Evolutionary conservation across 35 echinoderm and acorn worm species (phyloP).

Genomic region (Diadema setosum): DNA sequence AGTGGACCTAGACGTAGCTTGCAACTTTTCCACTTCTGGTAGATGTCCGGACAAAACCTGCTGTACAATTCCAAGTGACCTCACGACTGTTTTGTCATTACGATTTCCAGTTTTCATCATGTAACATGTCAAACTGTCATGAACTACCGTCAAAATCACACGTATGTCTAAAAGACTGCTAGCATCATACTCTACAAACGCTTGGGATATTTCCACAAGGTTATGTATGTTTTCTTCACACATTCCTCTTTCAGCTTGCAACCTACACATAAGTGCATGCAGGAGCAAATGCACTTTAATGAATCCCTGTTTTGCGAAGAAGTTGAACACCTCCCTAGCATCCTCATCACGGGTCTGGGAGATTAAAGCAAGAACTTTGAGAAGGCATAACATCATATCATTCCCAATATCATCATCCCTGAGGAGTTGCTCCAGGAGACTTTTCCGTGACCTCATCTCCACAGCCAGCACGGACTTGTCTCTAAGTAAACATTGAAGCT

Average conservation of each 20-base stretch:
- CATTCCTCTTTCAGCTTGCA: background rate
- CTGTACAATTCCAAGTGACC: no score
- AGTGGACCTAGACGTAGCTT: no score
- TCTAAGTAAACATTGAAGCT: background rate
- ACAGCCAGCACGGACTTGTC: background rate
- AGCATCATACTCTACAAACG: no score
- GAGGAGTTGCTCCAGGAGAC: constrained; percentile 32
- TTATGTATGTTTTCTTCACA: background rate
- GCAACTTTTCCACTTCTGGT: no score
- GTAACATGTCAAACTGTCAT: no score
- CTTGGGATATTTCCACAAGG: background rate
- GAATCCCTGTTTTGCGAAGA: constrained; percentile 27
- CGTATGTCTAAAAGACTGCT: no score
- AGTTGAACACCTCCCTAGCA: background rate
- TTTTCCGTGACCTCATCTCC: background rate
- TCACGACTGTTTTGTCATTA: no score
- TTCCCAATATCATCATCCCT: constrained; percentile 57
- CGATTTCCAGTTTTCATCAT: no score
- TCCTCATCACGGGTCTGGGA: constrained; percentile 42
- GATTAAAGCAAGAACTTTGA: background rate
- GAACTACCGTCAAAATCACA: no score
- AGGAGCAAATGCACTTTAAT: constrained; percentile 28
- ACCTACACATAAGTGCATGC: constrained; percentile 6
- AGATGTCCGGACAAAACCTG: no score
- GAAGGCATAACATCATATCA: constrained; percentile 61